Conservation (phyloP, 2,888 invertebrate species). For the Drosophila birchii region DNA sequence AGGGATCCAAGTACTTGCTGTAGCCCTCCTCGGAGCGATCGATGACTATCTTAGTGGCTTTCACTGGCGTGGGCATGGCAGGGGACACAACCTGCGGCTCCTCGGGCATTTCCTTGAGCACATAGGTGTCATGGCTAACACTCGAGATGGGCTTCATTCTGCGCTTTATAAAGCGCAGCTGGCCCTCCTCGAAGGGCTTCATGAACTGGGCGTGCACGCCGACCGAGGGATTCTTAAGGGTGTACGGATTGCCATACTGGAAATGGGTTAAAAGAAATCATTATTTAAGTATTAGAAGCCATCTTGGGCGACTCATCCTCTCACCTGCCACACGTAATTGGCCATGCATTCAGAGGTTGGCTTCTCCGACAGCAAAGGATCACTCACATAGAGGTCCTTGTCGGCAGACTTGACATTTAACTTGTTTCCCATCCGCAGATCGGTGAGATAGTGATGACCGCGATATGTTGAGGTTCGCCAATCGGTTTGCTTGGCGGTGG, state of each 20-base stretch:
- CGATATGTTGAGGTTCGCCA: conserved; percentile 81
- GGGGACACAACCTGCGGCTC: conserved; percentile 38
- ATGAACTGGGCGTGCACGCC: conserved; percentile 67
- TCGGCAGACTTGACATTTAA: conserved; percentile 58
- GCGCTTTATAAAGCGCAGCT: conserved; percentile 71
- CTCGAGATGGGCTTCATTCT: conserved; percentile 72
- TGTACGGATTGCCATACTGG: conserved; percentile 72
- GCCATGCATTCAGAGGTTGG: conserved; percentile 60
- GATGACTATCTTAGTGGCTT: conserved; percentile 58
- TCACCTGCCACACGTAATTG: conserved; percentile 78
- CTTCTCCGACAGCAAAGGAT: conserved; percentile 63
- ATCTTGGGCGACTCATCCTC: background rate
- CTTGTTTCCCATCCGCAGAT: conserved; percentile 64
- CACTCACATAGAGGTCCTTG: conserved; percentile 62
- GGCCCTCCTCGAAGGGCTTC: conserved; percentile 76
- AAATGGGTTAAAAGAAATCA: background rate
- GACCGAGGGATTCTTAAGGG: conserved; percentile 73
- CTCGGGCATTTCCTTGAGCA: conserved; percentile 54
- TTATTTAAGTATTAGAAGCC: too few relatives aligned
- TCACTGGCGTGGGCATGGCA: conserved; percentile 56
- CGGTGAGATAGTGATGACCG: conserved; percentile 73
- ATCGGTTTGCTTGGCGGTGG: conserved; percentile 65
- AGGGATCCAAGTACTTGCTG: conserved; percentile 78
- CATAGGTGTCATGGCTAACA: conserved; percentile 70
- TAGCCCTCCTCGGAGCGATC: conserved; percentile 73